Evolutionary conservation across 2,888 invertebrate species (phyloP), one percentile per base, ranked within the genome.

Genomic region (Thereva nobilitata): DNA sequence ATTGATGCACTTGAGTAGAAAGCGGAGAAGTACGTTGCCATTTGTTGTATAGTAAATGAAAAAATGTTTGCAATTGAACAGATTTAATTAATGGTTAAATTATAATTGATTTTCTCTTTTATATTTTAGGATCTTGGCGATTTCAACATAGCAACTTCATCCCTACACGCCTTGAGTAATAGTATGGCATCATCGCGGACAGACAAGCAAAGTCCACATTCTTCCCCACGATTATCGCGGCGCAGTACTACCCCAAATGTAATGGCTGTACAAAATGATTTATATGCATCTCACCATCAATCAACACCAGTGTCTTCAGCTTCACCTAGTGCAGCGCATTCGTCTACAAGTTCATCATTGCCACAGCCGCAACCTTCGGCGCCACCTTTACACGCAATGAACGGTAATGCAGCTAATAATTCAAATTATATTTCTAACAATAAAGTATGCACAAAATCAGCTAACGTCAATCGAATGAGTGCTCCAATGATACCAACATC

Each of bases 61-160:
- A 4, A 44, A 44, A 44, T 44, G 10, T 44, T 44, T 44, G 8
- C 9, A 44, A 5, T 1, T 50, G 9, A 34, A 10, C 0, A 5
- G 12, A 49, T 23, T 23, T 23, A 23, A 23, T 23, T 23, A 23
- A 23, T 2, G 23, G 23, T 23, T 23, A 23, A 23, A 23, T 23
- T 23, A 23, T 23, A 23, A 23, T 23, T 23, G 23, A 23, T 23
- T 23, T 23, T 23, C 23, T 23, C 34, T 40, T 41, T 40, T 23
- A 23, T 57, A 42, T 71, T 74, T 3, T 75, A 87, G 87, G 87
- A 87, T 70, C 76, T 78, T 70, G 86, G 86, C 9, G 87, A 85
- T 69, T 87, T 87, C 80, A 87, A 87, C 79, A 86, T 87, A 9
- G 86, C 86, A 0, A 86, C 86, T 2, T 86, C 86, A 3, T 85